A percentile compares a stretch with the other conserved stretches of the same genome.
Conservation (phyloP, 2,888 invertebrate species). For the Eupsilia transversa region DNA sequence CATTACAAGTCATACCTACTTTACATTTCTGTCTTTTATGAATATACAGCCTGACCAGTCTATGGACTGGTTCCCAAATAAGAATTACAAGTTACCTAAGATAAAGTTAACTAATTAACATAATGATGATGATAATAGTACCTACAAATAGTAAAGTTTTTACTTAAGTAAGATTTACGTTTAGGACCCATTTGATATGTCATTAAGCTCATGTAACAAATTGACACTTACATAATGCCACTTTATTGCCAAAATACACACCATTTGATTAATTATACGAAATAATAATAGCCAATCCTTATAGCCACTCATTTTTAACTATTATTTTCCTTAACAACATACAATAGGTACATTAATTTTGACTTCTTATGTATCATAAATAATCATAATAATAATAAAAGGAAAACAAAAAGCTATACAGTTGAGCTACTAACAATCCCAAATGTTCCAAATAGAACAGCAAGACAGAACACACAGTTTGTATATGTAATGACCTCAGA, state of each 20-base stretch:
- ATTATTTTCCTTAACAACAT: background rate
- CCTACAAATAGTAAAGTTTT: background rate
- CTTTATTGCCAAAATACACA: background rate
- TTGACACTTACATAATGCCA: background rate
- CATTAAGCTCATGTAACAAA: conserved; percentile 1
- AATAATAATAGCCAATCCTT: background rate
- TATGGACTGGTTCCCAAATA: too few relatives aligned
- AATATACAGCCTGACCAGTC: too few relatives aligned
- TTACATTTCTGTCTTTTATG: too few relatives aligned
- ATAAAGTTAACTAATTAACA: conserved; percentile 1
- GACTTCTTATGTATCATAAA: background rate
- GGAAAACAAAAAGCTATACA: background rate
- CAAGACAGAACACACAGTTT: background rate
- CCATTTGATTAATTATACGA: background rate
- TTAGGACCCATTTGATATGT: background rate
- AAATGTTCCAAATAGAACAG: background rate
- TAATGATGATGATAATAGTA: background rate
- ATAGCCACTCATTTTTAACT: background rate
- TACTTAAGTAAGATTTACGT: background rate
- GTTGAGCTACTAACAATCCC: background rate
- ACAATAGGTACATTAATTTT: background rate
- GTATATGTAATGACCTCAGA: background rate
- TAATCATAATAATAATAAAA: background rate
- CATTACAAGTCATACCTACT: too few relatives aligned
- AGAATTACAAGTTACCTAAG: too few relatives aligned